Evolutionary conservation across 2,113 vertebrate genomes (phyloP).

Genomic region (Sebastes fasciatus): DNA sequence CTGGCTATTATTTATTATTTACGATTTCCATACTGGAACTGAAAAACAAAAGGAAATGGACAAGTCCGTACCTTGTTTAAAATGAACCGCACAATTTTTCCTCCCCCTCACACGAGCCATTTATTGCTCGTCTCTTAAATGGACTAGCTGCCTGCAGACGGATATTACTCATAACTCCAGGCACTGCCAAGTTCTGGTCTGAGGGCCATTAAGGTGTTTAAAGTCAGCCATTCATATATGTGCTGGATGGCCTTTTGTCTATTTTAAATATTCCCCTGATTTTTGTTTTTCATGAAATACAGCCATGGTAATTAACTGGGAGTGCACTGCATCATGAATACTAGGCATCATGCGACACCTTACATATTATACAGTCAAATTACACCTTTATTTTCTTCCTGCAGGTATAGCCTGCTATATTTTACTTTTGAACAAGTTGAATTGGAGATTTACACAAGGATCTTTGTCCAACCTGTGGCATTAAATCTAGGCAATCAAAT

Average conservation of each 20-base stretch:
- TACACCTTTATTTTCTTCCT: conserved; percentile 36
- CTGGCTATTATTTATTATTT: conserved; percentile 77
- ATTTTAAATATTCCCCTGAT: conserved; percentile 74
- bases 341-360: conserved; percentile 65
- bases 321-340: conserved; percentile 54
- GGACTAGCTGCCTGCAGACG: conserved; percentile 78
- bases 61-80: conserved; percentile 64
- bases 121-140: conserved; percentile 82
- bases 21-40: conserved; percentile 68
- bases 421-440: conserved; percentile 26
- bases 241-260: conserved; percentile 72
- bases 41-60: conserved; percentile 67
- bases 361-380: conserved; percentile 52
- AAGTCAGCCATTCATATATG: conserved; percentile 84
- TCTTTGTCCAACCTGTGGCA: conserved; percentile 15
- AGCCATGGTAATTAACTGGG: conserved; percentile 59
- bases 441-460: conserved; percentile 25
- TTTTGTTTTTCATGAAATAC: conserved; percentile 58
- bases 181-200: conserved; percentile 81
- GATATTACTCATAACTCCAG: conserved; percentile 82
- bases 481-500: conserved; percentile 9
- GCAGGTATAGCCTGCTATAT: conserved; percentile 23
- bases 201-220: conserved; percentile 83
- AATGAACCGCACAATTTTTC: conserved; percentile 61
- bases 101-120: conserved; percentile 67